Conservation (phyloP, 2,797 vertebrate genomes). For the Poecilia picta region DNA sequence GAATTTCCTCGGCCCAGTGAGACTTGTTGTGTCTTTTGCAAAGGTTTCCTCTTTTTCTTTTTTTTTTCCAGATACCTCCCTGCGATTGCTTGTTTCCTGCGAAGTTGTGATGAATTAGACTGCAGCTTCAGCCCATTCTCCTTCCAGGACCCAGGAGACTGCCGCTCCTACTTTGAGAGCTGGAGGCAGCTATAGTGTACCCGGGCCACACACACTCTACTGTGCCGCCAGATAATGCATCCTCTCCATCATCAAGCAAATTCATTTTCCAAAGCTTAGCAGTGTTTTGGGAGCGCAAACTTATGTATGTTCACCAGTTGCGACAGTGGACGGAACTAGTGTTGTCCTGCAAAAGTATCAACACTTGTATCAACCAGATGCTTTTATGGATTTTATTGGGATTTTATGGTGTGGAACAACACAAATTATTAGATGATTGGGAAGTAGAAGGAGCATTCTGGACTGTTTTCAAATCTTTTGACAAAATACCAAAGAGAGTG, state of each 20-base stretch:
- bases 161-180: conserved; percentile 69
- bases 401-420: not conserved
- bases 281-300: conserved; percentile 35
- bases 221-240: conserved; percentile 77
- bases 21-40: conserved; percentile 77
- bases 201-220: conserved; percentile 76
- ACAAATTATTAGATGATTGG: not conserved
- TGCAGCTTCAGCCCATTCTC: conserved; percentile 76
- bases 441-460: conserved; percentile 23
- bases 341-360: not conserved
- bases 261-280: conserved; percentile 78
- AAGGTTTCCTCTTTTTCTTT: conserved; percentile 52
- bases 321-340: conserved; percentile 26
- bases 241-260: conserved; percentile 83
- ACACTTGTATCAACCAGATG: not conserved
- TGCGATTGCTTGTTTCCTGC: conserved; percentile 76
- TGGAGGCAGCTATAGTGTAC: conserved; percentile 75
- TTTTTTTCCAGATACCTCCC: conserved; percentile 55
- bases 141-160: conserved; percentile 76
- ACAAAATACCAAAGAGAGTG: not conserved
- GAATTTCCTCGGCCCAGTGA: conserved; percentile 63
- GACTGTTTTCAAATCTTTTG: conserved; percentile 3
- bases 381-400: not conserved
- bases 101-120: conserved; percentile 81
- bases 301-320: conserved; percentile 43